Evolutionary conservation across 2,113 vertebrate species (phyloP).

Genomic region (Passer domesticus): DNA sequence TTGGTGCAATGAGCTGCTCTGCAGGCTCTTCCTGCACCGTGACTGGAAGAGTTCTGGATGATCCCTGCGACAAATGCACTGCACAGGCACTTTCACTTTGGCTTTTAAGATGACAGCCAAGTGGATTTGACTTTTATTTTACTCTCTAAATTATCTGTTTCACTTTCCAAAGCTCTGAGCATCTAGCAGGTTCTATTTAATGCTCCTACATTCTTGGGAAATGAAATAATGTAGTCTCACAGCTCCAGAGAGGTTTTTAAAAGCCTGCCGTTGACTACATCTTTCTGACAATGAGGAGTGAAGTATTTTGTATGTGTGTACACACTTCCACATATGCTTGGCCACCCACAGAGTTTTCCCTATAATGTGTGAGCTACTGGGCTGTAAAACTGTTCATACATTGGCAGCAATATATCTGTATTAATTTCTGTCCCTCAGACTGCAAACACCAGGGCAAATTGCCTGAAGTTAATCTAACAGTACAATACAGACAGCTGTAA

Average conservation of each 20-base stretch:
- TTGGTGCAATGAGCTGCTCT: rapidly evolving
- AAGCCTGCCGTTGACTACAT: not conserved
- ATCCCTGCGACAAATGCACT: rapidly evolving
- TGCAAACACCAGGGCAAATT: not conserved
- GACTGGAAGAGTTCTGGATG: not conserved
- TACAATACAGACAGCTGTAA: not conserved
- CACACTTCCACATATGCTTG: not conserved
- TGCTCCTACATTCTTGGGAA: not conserved
- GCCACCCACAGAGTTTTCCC: not conserved
- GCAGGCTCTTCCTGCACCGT: not conserved
- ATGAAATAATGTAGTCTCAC: not conserved
- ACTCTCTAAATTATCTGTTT: not conserved
- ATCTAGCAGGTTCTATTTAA: not conserved
- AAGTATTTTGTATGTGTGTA: not conserved
- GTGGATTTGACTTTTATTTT: not conserved
- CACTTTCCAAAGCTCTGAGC: not conserved
- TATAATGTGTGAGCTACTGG: not conserved
- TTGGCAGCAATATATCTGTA: not conserved
- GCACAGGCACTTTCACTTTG: too few relatives aligned
- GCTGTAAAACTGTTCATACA: not conserved
- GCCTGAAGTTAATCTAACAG: not conserved
- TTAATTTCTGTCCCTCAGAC: not conserved
- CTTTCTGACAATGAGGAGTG: not conserved
- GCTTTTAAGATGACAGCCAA: not conserved
- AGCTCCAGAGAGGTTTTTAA: not conserved